Conservation (phyloP, 2,113 vertebrate species). For the Turdus rufiventris region DNA sequence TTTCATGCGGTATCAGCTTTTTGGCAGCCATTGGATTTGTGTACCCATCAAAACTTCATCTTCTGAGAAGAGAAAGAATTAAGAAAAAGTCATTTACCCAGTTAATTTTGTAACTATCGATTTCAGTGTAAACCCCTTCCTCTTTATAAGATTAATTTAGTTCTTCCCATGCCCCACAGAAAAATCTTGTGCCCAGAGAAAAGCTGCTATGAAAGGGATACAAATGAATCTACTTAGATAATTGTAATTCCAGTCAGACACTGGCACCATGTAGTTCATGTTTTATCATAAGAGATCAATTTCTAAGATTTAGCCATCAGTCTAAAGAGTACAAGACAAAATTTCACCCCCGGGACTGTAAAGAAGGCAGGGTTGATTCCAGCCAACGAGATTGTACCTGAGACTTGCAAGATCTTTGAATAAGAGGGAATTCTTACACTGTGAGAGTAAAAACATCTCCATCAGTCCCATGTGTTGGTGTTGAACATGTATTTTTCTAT, state of each 20-base stretch:
- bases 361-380: background rate
- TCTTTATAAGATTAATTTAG: conserved; percentile 67
- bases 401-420: background rate
- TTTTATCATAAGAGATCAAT: conserved; percentile 47
- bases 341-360: background rate
- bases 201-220: conserved; percentile 48
- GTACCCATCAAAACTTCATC: conserved; percentile 66
- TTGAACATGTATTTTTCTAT: background rate
- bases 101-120: conserved; percentile 65
- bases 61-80: conserved; percentile 73
- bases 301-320: conserved; percentile 3
- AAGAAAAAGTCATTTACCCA: conserved; percentile 61
- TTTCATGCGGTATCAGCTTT: conserved; percentile 63
- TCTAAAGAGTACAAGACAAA: background rate
- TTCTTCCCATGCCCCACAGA: conserved; percentile 54
- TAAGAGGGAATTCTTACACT: background rate
- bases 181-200: conserved; percentile 26
- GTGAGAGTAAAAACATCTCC: background rate
- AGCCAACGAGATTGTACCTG: rapidly evolving
- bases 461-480: background rate
- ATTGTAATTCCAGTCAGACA: conserved; percentile 64
- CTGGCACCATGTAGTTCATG: conserved; percentile 54
- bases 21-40: conserved; percentile 62
- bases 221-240: conserved; percentile 61
- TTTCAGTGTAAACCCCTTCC: conserved; percentile 59